phyloP scores from a whole-genome alignment of 2,113 vertebrate species.

The Arenaria interpres region DNA sequence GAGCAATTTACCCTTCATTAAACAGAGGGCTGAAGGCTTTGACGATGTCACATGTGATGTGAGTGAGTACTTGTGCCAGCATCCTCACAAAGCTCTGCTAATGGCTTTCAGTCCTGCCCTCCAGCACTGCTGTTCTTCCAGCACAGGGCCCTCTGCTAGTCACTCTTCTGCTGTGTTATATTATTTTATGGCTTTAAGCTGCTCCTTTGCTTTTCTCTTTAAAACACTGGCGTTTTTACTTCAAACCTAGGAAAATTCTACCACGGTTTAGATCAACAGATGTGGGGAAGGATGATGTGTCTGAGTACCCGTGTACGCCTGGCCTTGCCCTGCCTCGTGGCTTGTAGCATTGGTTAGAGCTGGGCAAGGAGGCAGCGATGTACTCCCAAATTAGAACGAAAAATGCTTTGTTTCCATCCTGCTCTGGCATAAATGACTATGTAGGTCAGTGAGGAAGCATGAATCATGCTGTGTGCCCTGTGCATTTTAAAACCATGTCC shows the following conservation, averaged over 20 bases:
- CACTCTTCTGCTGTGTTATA: neutral
- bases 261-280: neutral
- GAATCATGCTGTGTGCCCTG: neutral
- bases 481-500: neutral
- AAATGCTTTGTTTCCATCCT: neutral
- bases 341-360: fast-evolving
- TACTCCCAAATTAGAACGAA: neutral
- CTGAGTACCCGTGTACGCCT: fast-evolving
- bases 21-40: neutral
- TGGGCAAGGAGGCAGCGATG: neutral
- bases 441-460: neutral
- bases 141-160: neutral
- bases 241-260: neutral
- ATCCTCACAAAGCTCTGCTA: neutral
- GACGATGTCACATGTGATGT: neutral
- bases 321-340: neutral
- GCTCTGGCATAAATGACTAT: neutral
- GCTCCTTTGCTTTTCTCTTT: neutral
- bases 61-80: neutral
- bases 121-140: neutral
- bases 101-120: neutral
- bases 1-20: neutral
- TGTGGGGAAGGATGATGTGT: fast-evolving
- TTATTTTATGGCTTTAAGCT: neutral
- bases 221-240: neutral